Conservation (phyloP, 2,113 vertebrate species). For the Tragelaphus imberbis region DNA sequence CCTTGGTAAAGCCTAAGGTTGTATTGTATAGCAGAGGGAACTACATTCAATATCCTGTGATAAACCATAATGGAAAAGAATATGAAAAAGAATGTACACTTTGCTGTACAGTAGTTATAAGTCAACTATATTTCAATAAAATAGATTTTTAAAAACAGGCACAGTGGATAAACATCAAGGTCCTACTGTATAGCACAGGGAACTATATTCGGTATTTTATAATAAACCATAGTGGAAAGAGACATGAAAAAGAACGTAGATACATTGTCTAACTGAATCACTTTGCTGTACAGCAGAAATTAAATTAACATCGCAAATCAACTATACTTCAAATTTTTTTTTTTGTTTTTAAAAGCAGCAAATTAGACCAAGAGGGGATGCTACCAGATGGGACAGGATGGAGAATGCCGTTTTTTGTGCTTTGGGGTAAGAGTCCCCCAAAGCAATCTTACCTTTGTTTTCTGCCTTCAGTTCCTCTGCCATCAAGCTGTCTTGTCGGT, state of each 20-base stretch:
- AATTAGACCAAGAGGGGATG: neutral
- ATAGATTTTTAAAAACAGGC: neutral
- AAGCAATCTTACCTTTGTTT: constrained; percentile 91
- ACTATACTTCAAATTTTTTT: neutral
- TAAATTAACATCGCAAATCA: neutral
- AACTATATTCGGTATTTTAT: neutral
- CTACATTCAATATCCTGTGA: neutral
- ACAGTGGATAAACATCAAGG: neutral
- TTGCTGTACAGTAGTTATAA: neutral
- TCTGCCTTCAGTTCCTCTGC: constrained; percentile 95
- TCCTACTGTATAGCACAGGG: neutral
- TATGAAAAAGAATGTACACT: neutral
- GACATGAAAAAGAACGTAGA: neutral
- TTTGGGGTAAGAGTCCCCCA: constrained; percentile 26
- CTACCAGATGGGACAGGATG: neutral
- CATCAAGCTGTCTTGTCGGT: constrained; percentile 96
- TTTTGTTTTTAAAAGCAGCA: neutral
- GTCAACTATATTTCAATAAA: neutral
- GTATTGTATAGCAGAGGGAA: neutral
- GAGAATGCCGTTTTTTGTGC: neutral
- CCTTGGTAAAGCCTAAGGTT: neutral
- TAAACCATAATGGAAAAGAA: neutral
- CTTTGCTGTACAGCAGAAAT: neutral
- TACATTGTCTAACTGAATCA: neutral
- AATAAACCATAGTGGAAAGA: neutral